These are phyloP conservation scores for Melanotaenia pygmaea DNA, from an alignment of 2,797 vertebrate species.

Conservation along the genomic window DNA sequence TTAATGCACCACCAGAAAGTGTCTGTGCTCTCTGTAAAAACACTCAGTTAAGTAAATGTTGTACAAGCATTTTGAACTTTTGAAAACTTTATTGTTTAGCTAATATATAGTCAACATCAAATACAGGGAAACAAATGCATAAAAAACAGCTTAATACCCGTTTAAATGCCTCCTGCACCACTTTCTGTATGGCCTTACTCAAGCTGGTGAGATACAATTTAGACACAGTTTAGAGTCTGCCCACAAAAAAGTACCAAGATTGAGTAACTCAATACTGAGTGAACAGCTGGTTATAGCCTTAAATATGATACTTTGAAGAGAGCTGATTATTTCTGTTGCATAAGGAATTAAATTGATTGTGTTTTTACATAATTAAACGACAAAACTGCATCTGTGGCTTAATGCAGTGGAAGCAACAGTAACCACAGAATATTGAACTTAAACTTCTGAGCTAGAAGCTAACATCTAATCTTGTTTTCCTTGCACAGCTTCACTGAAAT, in stretches of 20 bases:
- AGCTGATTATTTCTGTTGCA: background rate
- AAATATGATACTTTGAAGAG: constrained; percentile 2
- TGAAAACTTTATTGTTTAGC: constrained; percentile 1
- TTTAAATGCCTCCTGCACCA: constrained; percentile 41
- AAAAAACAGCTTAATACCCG: constrained; percentile 9
- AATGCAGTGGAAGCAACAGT: background rate
- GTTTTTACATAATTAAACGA: background rate
- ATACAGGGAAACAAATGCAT: constrained; percentile 3
- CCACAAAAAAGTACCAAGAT: background rate
- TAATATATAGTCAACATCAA: background rate
- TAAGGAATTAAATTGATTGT: background rate
- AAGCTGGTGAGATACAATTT: constrained; percentile 46
- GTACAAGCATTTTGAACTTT: constrained; percentile 6
- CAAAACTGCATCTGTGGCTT: background rate
- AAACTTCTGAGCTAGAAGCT: background rate
- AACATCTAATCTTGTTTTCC: background rate
- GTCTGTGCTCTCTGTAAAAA: background rate
- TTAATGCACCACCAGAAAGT: background rate
- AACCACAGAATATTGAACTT: background rate
- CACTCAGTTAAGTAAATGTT: constrained; percentile 14
- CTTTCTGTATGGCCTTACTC: constrained; percentile 46
- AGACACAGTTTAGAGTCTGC: constrained; percentile 38
- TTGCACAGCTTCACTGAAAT: background rate
- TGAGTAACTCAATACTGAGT: background rate
- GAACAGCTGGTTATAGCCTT: constrained; percentile 16